These are phyloP conservation scores for Luperina nickerlii DNA, from an alignment of 2,888 invertebrate genomes.

Conservation along the genomic window DNA sequence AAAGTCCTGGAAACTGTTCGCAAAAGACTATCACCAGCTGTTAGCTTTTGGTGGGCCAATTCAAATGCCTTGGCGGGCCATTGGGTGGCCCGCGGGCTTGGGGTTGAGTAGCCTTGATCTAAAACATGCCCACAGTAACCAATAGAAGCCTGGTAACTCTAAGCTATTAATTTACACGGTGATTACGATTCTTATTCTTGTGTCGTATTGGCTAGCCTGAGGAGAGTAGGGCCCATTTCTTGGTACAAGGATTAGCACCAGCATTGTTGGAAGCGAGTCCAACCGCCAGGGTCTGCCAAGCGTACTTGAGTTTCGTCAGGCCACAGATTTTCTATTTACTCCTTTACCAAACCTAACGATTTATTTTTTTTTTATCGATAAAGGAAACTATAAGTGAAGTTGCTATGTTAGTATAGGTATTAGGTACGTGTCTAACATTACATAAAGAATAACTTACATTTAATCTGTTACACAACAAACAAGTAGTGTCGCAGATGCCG, in stretches of 20 bases:
- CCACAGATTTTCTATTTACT: neutral
- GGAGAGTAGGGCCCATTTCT: neutral
- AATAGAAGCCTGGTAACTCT: neutral
- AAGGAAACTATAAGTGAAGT: neutral
- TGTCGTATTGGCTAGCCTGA: neutral
- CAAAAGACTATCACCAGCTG: too few relatives aligned
- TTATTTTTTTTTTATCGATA: neutral
- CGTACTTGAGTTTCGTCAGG: neutral
- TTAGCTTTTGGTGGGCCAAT: too few relatives aligned
- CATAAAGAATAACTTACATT: constrained; percentile 76
- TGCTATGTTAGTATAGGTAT: neutral
- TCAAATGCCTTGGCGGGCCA: too few relatives aligned
- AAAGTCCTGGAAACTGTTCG: too few relatives aligned
- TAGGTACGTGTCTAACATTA: neutral
- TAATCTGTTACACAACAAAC: constrained; percentile 82
- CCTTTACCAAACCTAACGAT: neutral
- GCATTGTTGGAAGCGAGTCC: neutral
- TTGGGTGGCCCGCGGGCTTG: too few relatives aligned
- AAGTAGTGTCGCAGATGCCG: constrained; percentile 83
- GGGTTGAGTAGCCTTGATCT: neutral
- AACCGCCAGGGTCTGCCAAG: neutral
- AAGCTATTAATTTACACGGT: neutral
- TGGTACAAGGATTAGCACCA: neutral
- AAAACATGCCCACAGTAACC: neutral
- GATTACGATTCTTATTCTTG: neutral